These are phyloP conservation scores for Xiphydria camelus DNA, from an alignment of 2,888 invertebrate species.

Conservation along the genomic window DNA sequence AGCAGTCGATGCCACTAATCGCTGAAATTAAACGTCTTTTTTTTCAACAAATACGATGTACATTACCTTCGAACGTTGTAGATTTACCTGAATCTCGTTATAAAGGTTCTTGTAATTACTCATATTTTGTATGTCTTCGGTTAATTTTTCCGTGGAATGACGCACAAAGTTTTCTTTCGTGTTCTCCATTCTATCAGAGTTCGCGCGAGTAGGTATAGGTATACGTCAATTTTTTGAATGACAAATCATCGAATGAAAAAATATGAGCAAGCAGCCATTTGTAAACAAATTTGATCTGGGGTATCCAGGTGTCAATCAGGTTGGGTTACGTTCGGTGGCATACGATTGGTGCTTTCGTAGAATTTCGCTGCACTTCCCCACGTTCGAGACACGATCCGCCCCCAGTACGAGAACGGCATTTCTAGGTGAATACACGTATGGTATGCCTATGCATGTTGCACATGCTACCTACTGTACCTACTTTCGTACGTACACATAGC, in stretches of 20 bases:
- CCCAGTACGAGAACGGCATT: no score
- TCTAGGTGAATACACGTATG: no score
- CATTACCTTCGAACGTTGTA: conserved; percentile 7
- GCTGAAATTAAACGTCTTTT: conserved; percentile 60
- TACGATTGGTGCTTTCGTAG: no score
- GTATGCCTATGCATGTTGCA: no score
- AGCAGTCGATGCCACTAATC: conserved; percentile 74
- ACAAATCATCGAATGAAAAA: neutral
- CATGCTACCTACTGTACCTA: no score
- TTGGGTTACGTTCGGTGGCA: no score
- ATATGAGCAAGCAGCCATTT: conserved; percentile 7
- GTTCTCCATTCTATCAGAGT: conserved; percentile 57
- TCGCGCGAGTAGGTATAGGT: no score
- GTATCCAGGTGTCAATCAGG: no score
- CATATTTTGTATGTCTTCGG: conserved; percentile 77
- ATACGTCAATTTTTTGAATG: no score
- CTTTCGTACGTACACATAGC: no score
- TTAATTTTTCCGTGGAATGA: conserved; percentile 75
- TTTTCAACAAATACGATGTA: neutral
- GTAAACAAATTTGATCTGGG: conserved; percentile 12
- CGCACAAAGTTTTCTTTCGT: conserved; percentile 69
- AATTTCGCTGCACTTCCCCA: no score
- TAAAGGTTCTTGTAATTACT: conserved; percentile 77
- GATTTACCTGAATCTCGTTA: conserved; percentile 75
- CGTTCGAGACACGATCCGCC: no score